These are phyloP conservation scores for Trisateles emortualis DNA, from an alignment of 2,888 invertebrate species.

Conservation along the genomic window DNA sequence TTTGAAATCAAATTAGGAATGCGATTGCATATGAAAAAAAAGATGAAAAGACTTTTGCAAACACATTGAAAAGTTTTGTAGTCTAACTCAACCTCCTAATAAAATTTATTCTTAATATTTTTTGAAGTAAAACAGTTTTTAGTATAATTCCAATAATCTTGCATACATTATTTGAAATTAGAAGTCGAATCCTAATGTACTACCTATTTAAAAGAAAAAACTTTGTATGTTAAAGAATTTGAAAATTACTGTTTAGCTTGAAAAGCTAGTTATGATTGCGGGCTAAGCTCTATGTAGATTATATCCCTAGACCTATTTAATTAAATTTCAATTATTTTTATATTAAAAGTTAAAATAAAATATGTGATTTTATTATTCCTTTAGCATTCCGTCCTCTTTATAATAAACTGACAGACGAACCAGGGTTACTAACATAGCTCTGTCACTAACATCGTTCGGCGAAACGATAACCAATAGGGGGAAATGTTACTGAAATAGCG, in stretches of 20 bases:
- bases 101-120: too few species aligned
- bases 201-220: background rate
- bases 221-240: slow-evolving; percentile 26
- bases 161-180: background rate
- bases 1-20: too few species aligned
- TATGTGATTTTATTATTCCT: slow-evolving; percentile 43
- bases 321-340: slow-evolving; percentile 83
- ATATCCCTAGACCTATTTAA: slow-evolving; percentile 72
- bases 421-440: too few species aligned
- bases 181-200: background rate
- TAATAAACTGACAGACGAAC: too few species aligned
- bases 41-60: too few species aligned
- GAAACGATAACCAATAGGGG: too few species aligned
- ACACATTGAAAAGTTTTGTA: background rate
- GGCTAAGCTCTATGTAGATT: slow-evolving; percentile 75
- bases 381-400: background rate
- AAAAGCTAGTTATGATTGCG: slow-evolving; percentile 75
- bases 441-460: too few species aligned
- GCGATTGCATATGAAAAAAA: too few species aligned
- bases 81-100: background rate
- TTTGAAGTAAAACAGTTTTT: too few species aligned
- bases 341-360: slow-evolving; percentile 68
- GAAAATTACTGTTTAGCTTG: slow-evolving; percentile 63
- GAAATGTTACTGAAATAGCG: too few species aligned
- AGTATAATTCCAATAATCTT: too few species aligned